Conservation (phyloP, 2,797 vertebrate species). For the Pseudochirops corinnae region DNA sequence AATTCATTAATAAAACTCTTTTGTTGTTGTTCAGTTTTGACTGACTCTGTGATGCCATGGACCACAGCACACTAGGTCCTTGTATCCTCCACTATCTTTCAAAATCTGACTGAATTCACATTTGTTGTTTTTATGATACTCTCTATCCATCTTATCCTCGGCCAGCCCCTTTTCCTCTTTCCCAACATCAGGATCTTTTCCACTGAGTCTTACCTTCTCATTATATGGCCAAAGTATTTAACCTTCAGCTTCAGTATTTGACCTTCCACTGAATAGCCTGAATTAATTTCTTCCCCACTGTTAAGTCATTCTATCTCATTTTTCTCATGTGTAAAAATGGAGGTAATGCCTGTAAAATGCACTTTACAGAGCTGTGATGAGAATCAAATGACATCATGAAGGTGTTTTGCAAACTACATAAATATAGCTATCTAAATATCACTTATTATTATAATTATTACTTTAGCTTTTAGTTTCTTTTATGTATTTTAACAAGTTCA, state of each 20-base stretch:
- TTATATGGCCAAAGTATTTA: neutral
- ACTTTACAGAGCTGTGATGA: neutral
- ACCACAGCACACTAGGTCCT: fast-evolving
- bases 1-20: neutral
- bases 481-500: neutral
- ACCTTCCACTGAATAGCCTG: neutral
- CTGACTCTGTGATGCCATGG: neutral
- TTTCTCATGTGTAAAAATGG: neutral
- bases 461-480: neutral
- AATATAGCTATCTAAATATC: neutral
- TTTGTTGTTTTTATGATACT: neutral
- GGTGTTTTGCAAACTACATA: neutral
- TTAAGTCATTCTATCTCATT: neutral
- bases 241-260: neutral
- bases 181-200: neutral
- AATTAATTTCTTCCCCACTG: neutral
- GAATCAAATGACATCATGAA: neutral
- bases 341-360: neutral
- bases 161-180: neutral
- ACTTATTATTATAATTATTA: neutral
- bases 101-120: neutral
- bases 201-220: neutral
- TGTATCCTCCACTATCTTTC: neutral
- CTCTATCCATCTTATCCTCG: neutral
- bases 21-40: neutral